Evolutionary conservation across 2,888 invertebrate species (phyloP), one percentile per base, ranked within the genome.

Genomic region (Cynaeus angustus): DNA sequence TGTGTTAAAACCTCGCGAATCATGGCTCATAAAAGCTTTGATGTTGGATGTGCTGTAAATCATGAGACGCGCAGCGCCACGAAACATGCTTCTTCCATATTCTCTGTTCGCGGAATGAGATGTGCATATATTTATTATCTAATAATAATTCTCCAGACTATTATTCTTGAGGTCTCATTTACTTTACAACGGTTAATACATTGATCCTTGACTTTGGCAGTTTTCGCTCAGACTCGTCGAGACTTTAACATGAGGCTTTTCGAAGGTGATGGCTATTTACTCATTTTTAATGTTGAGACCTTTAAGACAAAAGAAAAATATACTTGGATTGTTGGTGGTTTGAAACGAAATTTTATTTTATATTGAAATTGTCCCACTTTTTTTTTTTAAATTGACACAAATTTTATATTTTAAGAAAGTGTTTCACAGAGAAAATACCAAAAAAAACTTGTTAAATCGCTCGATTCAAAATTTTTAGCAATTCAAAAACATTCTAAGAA

Each of bases 1-100:
- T 70, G 70, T 70, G 66, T 70, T 70, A 70, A 70, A 70, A 70
- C 70, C 66, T 53, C 61, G 66, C 70, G 66, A 70, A 70, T 70
- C 56, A 66, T 70, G 55, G 66, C 37, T 61, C 70, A 66, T 70
- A 70, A 70, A 70, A 70, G 55, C 52, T 66, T 70, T 66, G 66
- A 66, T 62, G 66, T 62, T 55, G 68, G 68, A 61, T 53, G 61
- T 61, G 68, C 55, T 45, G 68, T 68, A 68, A 68, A 68, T 68
- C 68, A 68, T 55, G 55, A 68, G 68, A 52, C 68, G 67, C 50
- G 50, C 37, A 41, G 53, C 43, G 16, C 28, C 50, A 43, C 46
- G 45, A 37, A 68, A 68, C 68, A 68, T 62, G 62, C 53, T 68
- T 68, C 68, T 38, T 30, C 55, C 59, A 55, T 68, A 68, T 62